phyloP scores from a whole-genome alignment of 2,113 vertebrate genomes.

The Hippopotamus amphibius region DNA sequence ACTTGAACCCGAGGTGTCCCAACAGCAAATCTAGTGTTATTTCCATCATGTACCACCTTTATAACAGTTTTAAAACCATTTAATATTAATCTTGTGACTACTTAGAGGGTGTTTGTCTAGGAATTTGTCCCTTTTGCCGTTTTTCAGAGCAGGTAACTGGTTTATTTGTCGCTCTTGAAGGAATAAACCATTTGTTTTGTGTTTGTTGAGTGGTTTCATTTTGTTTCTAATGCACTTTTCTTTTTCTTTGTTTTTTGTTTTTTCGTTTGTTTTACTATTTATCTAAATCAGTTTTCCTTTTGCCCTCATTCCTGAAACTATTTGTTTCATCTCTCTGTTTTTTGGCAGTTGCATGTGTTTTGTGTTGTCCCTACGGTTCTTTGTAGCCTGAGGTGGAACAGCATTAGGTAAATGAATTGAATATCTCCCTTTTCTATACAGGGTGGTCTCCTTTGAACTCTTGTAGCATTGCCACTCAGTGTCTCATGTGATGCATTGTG shows the following conservation, averaged over 20 bases:
- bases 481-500: neutral
- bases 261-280: neutral
- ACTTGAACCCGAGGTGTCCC: neutral
- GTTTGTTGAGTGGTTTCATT: slow-evolving; percentile 16
- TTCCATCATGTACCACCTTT: neutral
- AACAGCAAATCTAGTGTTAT: neutral
- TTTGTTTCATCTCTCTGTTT: neutral
- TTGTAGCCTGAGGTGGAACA: neutral
- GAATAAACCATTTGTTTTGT: neutral
- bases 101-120: neutral
- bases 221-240: neutral
- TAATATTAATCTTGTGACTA: neutral
- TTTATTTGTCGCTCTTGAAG: neutral
- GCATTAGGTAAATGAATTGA: neutral
- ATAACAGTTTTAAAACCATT: neutral
- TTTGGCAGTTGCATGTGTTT: neutral
- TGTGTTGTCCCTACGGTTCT: neutral
- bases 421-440: neutral
- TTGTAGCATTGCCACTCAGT: rapidly evolving
- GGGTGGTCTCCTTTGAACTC: neutral
- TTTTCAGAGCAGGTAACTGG: neutral
- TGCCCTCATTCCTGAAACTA: neutral
- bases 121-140: neutral
- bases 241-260: too few species aligned
- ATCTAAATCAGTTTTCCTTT: neutral